phyloP scores from a whole-genome alignment of 30 jellyfish, hydroid and myxozoan species.

The Mastigias papua region DNA sequence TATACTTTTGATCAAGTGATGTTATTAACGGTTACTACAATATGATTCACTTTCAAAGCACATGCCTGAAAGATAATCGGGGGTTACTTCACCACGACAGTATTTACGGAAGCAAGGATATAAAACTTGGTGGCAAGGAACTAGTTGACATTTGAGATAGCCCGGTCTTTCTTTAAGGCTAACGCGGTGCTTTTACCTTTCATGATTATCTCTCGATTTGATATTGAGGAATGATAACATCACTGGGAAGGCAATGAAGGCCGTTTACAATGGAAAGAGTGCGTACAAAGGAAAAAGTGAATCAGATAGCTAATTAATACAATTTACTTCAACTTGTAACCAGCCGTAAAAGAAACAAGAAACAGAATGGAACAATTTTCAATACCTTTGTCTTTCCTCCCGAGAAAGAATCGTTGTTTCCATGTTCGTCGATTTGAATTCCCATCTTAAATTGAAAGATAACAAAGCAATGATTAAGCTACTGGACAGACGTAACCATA shows the following conservation, averaged over 20 bases:
- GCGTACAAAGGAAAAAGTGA: not conserved
- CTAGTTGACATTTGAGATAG: no score
- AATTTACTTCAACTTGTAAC: not conserved
- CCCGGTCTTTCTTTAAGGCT: no score
- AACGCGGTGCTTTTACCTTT: not conserved
- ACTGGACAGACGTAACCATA: not conserved
- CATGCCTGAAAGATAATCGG: no score
- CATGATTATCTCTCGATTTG: not conserved
- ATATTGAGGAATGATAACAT: no score
- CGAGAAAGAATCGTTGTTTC: conserved; percentile 78
- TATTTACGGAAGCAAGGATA: no score
- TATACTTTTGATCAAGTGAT: no score
- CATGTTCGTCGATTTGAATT: conserved; percentile 85
- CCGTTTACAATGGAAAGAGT: not conserved
- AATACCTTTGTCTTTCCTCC: conserved; percentile 78
- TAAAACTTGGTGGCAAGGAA: no score
- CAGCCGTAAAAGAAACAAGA: not conserved
- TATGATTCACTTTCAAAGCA: no score
- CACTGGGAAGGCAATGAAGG: not conserved
- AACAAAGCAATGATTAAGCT: conserved; percentile 5
- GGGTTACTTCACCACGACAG: no score
- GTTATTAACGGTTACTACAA: no score
- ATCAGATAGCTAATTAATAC: not conserved
- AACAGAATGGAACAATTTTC: not conserved
- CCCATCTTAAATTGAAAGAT: conserved; percentile 41